Conservation (phyloP, 2,797 vertebrate species). For the Diceros bicornis region DNA sequence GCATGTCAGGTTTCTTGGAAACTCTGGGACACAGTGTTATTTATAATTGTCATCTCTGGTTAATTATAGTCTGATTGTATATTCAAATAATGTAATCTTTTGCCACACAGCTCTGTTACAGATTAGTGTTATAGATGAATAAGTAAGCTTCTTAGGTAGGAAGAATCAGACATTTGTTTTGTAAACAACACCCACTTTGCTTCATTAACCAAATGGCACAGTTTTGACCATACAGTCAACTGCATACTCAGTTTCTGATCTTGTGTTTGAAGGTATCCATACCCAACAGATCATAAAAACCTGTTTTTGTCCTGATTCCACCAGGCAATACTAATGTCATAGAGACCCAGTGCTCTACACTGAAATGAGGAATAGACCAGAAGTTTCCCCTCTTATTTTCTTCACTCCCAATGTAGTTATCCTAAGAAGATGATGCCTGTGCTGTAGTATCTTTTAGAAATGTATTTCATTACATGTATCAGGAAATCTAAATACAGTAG, state of each 20-base stretch:
- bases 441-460: not conserved
- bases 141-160: slow-evolving; percentile 37
- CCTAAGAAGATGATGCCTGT: not conserved
- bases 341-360: fast-evolving
- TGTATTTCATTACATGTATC: not conserved
- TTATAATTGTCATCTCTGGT: slow-evolving; percentile 89
- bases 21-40: slow-evolving; percentile 87
- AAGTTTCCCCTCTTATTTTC: not conserved
- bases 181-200: not conserved
- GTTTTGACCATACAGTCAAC: not conserved
- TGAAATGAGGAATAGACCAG: not conserved
- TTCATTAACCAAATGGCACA: not conserved
- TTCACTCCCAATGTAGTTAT: not conserved
- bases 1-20: slow-evolving; percentile 90
- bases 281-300: not conserved
- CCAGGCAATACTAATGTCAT: not conserved
- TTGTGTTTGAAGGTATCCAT: not conserved
- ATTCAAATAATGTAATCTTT: slow-evolving; percentile 85
- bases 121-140: slow-evolving; percentile 59
- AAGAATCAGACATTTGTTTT: slow-evolving; percentile 37
- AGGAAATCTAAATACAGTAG: not conserved
- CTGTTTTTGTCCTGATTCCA: not conserved
- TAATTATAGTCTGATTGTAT: slow-evolving; percentile 89
- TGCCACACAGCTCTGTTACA: slow-evolving; percentile 55
- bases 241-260: not conserved